Conservation (phyloP, 30 jellyfish, hydroid and myxozoan genomes). For the Nemopilema nomurai region DNA sequence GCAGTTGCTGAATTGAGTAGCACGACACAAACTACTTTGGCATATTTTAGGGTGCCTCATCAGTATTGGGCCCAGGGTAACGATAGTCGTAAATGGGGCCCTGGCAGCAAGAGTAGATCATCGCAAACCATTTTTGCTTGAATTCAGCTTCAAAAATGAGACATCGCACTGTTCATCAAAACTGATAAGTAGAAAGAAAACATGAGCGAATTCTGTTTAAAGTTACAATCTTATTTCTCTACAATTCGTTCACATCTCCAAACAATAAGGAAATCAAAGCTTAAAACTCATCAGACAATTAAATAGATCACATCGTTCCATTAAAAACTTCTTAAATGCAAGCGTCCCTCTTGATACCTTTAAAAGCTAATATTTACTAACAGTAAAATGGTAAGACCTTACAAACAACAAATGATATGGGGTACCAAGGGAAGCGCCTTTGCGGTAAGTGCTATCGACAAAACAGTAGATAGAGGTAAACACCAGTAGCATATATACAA, state of each 20-base stretch:
- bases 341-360: neutral
- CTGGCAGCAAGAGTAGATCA: too few relatives aligned
- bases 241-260: conserved; percentile 25
- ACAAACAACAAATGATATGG: neutral
- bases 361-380: neutral
- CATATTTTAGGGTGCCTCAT: too few relatives aligned
- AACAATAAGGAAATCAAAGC: neutral
- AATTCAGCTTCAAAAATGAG: neutral
- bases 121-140: too few relatives aligned
- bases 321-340: neutral
- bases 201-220: neutral
- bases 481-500: neutral
- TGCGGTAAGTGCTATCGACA: too few relatives aligned
- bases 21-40: too few relatives aligned
- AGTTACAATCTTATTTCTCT: conserved; percentile 11
- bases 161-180: neutral
- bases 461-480: too few relatives aligned
- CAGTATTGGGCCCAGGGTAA: too few relatives aligned
- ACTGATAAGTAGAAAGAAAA: neutral
- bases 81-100: too few relatives aligned
- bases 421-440: too few relatives aligned
- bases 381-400: neutral
- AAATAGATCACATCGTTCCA: conserved; percentile 14
- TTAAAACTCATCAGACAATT: conserved; percentile 10
- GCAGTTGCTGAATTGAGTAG: too few relatives aligned